Base-by-base conservation (phyloP, 2,797 vertebrate genomes). In the Lates japonicus region DNA sequence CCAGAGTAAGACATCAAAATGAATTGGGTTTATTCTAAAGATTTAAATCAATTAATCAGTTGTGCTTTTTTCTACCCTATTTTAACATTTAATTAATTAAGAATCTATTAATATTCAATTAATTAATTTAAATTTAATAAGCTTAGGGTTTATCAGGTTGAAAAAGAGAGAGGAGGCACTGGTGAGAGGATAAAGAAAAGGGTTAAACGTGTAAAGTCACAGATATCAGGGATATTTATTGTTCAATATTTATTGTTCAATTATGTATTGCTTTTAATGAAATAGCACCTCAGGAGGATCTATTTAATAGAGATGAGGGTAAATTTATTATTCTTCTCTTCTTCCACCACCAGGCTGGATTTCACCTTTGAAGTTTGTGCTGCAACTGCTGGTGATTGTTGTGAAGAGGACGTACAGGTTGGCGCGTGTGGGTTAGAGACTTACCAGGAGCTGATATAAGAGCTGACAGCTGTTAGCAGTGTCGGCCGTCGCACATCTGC, bases 401-500 rank as follows among this genome's bases (percentile, higher is more conserved):
- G 64, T 54, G 37, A 2, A 5, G 58, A 68, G 62, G 29, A 65
- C 74, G 65, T 31, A n/a, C 76, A 62, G 69, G 60, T 58, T 37
- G 66, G 67, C 51, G 80, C 62, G 78, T 41, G 69, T 29, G 14
- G 70, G 79, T 79, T 52, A 48, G 74, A 60, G 31, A 61, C 66
- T 12, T 39, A 89, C 73, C 83, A 87, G 62, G 84, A 81, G 81
- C 82, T 83, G 85, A 89, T 70, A 91, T 78, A 87, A 58, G 88
- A 90, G 86, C 85, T 44, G 87, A 91, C 93, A 94, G 93, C 93
- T 92, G 93, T 88, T 87, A 63, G 76, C 78, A 63, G 88, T 74
- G 83, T 83, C 70, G 74, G 67, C 79, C 82, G 86, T 87, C 89
- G 80, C 91, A 94, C 93, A 94, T 94, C 93, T 94, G 93, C 87